Evolutionary conservation across 2,113 vertebrate genomes (phyloP).

Genomic region (Seriola aureovittata): DNA sequence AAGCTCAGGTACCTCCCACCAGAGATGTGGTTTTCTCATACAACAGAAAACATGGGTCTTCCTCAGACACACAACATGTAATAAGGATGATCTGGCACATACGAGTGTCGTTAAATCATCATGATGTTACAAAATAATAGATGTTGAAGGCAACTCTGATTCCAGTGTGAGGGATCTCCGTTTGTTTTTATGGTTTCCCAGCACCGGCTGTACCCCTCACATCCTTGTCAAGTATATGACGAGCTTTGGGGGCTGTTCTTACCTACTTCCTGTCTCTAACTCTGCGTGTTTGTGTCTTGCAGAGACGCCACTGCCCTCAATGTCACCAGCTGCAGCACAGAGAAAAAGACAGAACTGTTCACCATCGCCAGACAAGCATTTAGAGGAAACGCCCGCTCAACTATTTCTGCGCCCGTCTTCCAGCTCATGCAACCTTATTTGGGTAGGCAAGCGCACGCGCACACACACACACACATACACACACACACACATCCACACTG

Average conservation of each 20-base stretch:
- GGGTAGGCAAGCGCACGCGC: slow-evolving; percentile 74
- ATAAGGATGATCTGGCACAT: neutral
- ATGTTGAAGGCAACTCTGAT: neutral
- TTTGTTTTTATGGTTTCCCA: too few species aligned
- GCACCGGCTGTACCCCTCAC: too few species aligned
- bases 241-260: too few species aligned
- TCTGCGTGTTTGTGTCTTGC: slow-evolving; percentile 27
- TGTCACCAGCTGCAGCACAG: slow-evolving; percentile 76
- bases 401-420: slow-evolving; percentile 59
- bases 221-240: too few species aligned
- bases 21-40: too few species aligned
- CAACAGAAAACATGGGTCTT: too few species aligned
- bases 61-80: neutral
- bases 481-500: neutral
- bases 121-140: neutral
- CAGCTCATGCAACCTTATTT: slow-evolving; percentile 78
- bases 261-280: neutral
- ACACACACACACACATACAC: neutral
- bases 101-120: neutral
- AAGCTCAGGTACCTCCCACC: too few species aligned
- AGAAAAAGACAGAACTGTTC: slow-evolving; percentile 82
- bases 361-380: slow-evolving; percentile 79
- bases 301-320: slow-evolving; percentile 73
- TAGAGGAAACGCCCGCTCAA: accelerated
- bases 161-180: neutral